Base-by-base conservation (phyloP, 2,797 vertebrate genomes). In the Sebastes goodei region DNA sequence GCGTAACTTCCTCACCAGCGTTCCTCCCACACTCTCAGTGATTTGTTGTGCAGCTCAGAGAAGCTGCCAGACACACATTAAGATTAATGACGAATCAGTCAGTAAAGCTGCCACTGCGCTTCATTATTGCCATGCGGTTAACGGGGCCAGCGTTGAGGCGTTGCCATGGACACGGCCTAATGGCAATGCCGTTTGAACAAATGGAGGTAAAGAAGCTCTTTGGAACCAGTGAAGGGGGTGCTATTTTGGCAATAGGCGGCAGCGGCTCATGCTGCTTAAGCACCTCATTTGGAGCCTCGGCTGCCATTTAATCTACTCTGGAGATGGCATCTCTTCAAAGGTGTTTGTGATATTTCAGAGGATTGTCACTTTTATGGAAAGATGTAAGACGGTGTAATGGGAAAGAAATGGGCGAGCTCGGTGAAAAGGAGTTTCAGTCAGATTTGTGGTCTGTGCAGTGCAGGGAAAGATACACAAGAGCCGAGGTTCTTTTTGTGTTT, bases 91-190 rank as follows among this genome's bases (percentile, higher is more conserved):
- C n/a, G 42, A 85, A 56, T 79, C 88, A 14, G 90, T 87, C 87
- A 81, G 89, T 87, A 86, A 93, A 91, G 86, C 91, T 64, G 89
- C 91, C 71, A 82, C 78, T 30, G 61, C 12, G 77, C 89, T 91
- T 91, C 85, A 89, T 94, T 89, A 93, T 91, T 79, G 83, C 86
- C 76, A 10, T 59, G 49, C 76, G 52, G 84, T 91, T 88, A 89
- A 84, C 81, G 66, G 66, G 83, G 85, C 89, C 78, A 38, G 84
- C 67, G 70, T 94, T 92, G 87, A 88, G 85, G 74, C 15, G 92
- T 95, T 83, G 85, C 93, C 89, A 89, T 92, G 92, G 91, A 62
- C 85, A 94, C 76, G 73, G 84, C 86, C 81, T 92, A 92, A 90
- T 80, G 89, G 89, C 89, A 85, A 52, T 71, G 85, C 86, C 53